Conservation (phyloP, 2,888 invertebrate genomes). For the Caenorhabditis wallacei region DNA sequence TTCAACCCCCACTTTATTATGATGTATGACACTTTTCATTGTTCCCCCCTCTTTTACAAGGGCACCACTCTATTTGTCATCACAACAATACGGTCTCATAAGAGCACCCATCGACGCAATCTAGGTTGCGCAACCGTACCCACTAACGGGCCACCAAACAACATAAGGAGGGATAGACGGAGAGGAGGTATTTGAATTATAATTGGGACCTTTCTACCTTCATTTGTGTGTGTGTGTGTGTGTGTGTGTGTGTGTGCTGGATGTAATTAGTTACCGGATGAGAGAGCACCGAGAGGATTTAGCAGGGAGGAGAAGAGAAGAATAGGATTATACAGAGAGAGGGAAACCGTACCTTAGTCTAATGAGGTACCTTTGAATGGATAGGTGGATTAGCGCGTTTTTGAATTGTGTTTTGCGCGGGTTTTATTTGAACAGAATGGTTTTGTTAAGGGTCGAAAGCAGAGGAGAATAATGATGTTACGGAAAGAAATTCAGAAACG, state of each 20-base stretch:
- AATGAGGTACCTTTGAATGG: background rate
- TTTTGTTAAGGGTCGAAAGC: too few species aligned
- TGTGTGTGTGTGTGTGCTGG: background rate
- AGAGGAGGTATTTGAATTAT: slow-evolving; percentile 31
- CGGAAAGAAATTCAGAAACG: too few species aligned
- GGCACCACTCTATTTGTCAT: background rate
- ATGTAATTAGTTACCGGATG: slow-evolving; percentile 36
- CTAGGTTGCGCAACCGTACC: slow-evolving; percentile 9
- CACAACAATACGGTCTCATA: background rate
- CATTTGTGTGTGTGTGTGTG: background rate
- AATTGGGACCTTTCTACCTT: slow-evolving; percentile 21
- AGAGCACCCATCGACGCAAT: slow-evolving; percentile 2
- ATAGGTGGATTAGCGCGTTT: too few species aligned
- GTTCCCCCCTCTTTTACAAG: background rate
- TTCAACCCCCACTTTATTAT: slow-evolving; percentile 3
- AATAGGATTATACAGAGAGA: slow-evolving; percentile 31
- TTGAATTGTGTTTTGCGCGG: background rate
- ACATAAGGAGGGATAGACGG: too few species aligned
- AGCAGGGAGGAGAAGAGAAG: background rate
- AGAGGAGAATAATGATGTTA: too few species aligned
- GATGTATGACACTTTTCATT: slow-evolving; percentile 17
- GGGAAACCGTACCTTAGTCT: background rate
- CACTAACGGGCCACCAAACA: background rate
- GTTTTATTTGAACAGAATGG: background rate
- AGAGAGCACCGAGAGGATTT: slow-evolving; percentile 28